Evolutionary conservation across 2,797 vertebrate genomes (phyloP), one percentile per base, ranked within the genome.

Genomic region (Dicrostonyx torquatus): DNA sequence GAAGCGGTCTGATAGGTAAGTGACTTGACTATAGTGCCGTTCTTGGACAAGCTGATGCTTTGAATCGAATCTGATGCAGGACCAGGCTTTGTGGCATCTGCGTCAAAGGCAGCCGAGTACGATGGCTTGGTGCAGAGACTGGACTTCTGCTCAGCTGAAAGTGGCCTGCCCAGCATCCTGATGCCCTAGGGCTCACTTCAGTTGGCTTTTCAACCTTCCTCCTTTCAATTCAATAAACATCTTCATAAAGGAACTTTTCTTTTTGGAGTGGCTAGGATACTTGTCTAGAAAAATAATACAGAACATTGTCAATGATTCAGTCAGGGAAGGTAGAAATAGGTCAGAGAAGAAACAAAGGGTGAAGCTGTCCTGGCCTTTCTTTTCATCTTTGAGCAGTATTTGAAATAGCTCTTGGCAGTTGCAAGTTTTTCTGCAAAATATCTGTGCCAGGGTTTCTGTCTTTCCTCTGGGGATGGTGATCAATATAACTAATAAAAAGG

Each of bases 151-250:
- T 97, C 89, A 97, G 98, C 90, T 87, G 80, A 17, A 85, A 93
- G 72, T 97, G 96, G 96, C 96, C 92, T 93, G 97, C 97, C 90
- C 91, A 96, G 93, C 87, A 89, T 53, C 89, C 95, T 87, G 95
- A 95, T 0, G 0, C 96, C 94, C 79, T 8, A 3, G 72, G 58
- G 91, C 88, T 96, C 88, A 20, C 66, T 78, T 82, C 22, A 88
- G 89, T 96, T 90, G 94, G 64, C 96, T 97, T 97, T 55, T 97
- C 96, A 55, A 95, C 55, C 95, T 90, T 79, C 55, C 96, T 75
- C 70, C 82, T 83, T 95, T 97, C 96, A 97, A 31, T 98, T 97
- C 90, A 98, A 96, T 97, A 97, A 96, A 95, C 96, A 96, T 96
- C 97, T 97, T 97, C 97, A 98, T 45, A 43, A 92, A 96, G 93